Conservation (phyloP, 2,888 invertebrate species). For the Colletes collaris region DNA sequence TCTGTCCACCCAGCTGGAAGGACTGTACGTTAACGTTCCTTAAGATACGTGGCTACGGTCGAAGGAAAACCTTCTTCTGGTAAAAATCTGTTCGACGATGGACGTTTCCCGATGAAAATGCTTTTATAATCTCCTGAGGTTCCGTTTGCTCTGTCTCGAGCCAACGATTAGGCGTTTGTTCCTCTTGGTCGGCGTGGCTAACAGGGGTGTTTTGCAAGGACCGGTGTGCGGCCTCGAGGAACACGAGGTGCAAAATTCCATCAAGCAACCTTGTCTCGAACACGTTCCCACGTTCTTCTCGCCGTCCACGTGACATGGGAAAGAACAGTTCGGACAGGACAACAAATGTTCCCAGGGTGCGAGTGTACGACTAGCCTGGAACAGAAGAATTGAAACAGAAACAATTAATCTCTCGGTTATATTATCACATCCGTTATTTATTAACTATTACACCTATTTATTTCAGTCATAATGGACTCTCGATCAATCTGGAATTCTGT, state of each 20-base stretch:
- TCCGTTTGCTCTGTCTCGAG: slow-evolving; percentile 80
- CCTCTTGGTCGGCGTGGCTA: slow-evolving; percentile 81
- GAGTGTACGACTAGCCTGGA: slow-evolving; percentile 79
- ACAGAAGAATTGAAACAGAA: slow-evolving; percentile 14
- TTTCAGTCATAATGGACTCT: too few relatives aligned
- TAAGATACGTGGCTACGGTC: slow-evolving; percentile 3
- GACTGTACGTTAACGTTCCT: slow-evolving; percentile 6
- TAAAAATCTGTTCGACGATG: slow-evolving; percentile 1
- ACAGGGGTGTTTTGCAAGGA: slow-evolving; percentile 78
- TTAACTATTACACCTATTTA: too few relatives aligned
- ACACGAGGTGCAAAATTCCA: slow-evolving; percentile 80
- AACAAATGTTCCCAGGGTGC: slow-evolving; percentile 78
- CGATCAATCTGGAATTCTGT: too few relatives aligned
- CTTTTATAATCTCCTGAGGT: slow-evolving; percentile 78
- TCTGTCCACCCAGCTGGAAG: not conserved
- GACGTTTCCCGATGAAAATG: not conserved
- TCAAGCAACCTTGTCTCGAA: slow-evolving; percentile 78
- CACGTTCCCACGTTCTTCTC: slow-evolving; percentile 79
- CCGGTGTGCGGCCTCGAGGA: slow-evolving; percentile 78
- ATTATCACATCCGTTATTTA: too few relatives aligned
- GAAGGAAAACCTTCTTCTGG: slow-evolving; percentile 1
- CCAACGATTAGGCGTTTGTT: slow-evolving; percentile 77
- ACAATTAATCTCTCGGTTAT: too few relatives aligned
- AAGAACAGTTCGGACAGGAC: slow-evolving; percentile 80
- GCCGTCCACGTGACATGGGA: slow-evolving; percentile 78